Evolutionary conservation across 2,113 vertebrate genomes (phyloP).

Genomic region (Semicossyphus pulcher): DNA sequence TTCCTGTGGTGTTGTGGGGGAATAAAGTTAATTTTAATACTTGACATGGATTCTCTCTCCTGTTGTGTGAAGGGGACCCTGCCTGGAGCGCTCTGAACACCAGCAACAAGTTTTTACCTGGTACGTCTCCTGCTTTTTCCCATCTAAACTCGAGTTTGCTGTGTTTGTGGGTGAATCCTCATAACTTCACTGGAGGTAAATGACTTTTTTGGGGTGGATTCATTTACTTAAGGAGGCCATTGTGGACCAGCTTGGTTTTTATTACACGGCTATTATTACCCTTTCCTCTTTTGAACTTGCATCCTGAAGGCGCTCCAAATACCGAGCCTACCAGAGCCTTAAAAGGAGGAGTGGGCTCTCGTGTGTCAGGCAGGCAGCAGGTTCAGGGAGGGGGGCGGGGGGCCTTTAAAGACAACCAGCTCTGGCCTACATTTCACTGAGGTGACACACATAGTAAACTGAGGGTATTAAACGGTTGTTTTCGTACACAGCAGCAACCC

Average conservation of each 20-base stretch:
- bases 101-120: constrained; percentile 72
- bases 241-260: constrained; percentile 59
- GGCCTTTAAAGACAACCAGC: constrained; percentile 51
- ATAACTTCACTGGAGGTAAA: constrained; percentile 7
- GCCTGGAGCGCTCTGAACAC: constrained; percentile 64
- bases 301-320: constrained; percentile 79
- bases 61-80: constrained; percentile 71
- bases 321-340: constrained; percentile 80
- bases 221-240: constrained; percentile 52
- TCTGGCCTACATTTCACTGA: constrained; percentile 65
- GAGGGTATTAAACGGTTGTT: constrained; percentile 31
- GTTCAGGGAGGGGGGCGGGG: constrained; percentile 28
- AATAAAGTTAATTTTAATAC: neutral
- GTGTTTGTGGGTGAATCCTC: constrained; percentile 21
- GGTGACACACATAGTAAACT: constrained; percentile 47
- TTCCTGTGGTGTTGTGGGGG: constrained; percentile 3
- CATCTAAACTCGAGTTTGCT: neutral
- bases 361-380: constrained; percentile 64
- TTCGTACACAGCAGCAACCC: constrained; percentile 3
- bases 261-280: constrained; percentile 81
- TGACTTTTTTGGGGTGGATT: constrained; percentile 60
- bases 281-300: constrained; percentile 84
- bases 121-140: constrained; percentile 70
- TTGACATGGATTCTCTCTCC: constrained; percentile 28
- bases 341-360: constrained; percentile 82